Conservation (phyloP, 2,113 vertebrate genomes). For the Tamias sibiricus region DNA sequence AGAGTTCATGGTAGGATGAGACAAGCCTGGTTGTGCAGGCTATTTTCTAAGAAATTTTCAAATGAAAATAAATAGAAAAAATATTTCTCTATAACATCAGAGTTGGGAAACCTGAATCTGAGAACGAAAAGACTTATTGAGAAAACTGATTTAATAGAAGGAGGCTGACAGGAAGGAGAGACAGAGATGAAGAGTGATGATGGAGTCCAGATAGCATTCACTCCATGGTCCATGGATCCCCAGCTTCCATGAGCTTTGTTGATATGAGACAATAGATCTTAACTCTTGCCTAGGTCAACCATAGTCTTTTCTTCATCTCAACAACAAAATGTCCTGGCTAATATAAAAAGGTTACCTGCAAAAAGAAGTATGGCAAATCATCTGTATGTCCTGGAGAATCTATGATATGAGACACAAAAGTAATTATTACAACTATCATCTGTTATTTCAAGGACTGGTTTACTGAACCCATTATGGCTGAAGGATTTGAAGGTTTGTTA, state of each 20-base stretch:
- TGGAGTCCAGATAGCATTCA: background rate
- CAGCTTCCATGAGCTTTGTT: background rate
- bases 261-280: background rate
- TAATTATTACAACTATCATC: background rate
- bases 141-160: background rate
- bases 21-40: background rate
- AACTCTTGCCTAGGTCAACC: background rate
- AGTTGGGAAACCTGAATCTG: background rate
- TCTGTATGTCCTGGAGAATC: background rate
- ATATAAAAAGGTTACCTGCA: background rate
- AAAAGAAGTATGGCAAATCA: background rate
- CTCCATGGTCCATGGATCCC: background rate
- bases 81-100: background rate
- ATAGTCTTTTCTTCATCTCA: background rate
- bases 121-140: background rate
- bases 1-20: background rate
- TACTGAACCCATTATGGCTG: background rate
- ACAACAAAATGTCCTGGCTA: background rate
- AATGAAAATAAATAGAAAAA: background rate
- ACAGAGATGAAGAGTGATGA: background rate
- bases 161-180: background rate
- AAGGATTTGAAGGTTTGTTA: background rate
- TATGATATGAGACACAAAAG: background rate
- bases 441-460: background rate
- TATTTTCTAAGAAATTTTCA: conserved; percentile 25